These are phyloP conservation scores for Phoxinus dragarum DNA, from an alignment of 2,797 vertebrate genomes.

Conservation along the genomic window DNA sequence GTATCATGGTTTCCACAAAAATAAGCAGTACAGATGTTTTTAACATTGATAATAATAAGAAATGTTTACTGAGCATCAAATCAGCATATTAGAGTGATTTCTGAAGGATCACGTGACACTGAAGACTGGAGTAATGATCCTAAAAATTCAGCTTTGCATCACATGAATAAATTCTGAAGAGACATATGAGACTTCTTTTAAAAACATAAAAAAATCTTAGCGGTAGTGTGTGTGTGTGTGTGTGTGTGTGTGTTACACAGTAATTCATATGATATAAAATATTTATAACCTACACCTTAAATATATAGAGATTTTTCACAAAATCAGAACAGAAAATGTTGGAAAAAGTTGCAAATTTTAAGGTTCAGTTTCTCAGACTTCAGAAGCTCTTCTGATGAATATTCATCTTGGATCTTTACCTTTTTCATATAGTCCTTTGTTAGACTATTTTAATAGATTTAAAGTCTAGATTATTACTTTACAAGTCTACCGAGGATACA, in stretches of 20 bases:
- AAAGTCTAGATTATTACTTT: not conserved
- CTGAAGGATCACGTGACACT: not conserved
- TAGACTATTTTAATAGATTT: not conserved
- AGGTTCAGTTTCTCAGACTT: not conserved
- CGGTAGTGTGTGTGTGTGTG: too few relatives aligned
- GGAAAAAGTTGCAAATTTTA: not conserved
- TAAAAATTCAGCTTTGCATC: not conserved
- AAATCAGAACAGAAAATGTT: not conserved
- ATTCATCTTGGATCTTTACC: not conserved
- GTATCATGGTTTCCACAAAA: not conserved
- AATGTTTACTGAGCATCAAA: not conserved
- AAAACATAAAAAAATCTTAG: not conserved
- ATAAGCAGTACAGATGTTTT: not conserved
- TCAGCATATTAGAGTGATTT: not conserved
- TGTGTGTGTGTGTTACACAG: not conserved
- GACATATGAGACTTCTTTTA: not conserved
- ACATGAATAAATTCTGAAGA: not conserved
- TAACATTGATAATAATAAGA: not conserved
- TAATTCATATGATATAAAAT: not conserved
- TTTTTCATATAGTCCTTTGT: not conserved
- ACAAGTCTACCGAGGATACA: not conserved
- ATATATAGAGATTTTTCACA: not conserved
- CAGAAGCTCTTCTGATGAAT: not conserved
- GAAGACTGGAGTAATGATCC: not conserved
- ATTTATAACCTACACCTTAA: not conserved